Evolutionary conservation across 1,140 invertebrate genomes (phyloP), one percentile per base, ranked within the genome.

Genomic region (Pygmarrhopalites habei): DNA sequence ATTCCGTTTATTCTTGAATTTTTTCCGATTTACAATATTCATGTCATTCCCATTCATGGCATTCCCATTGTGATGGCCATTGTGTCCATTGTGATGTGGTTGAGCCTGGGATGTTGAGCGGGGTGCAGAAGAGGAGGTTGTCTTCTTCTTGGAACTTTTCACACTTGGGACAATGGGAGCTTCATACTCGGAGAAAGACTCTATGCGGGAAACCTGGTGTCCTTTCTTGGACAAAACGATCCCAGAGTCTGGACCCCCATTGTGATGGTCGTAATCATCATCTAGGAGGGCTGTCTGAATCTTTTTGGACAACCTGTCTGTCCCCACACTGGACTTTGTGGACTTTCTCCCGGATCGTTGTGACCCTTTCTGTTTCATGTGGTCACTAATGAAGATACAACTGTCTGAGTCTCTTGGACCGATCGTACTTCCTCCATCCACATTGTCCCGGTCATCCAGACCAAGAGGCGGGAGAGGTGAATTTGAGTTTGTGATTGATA

Each of bases 101-200:
- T 47, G 5, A 25, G 44, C 5, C 4, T 25, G 7, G 44, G 44
- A 47, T 10, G 7, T 47, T 35, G 32, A 25, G 4, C 28, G 14
- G 3, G 23, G 5, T 26, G 49, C 14, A 5, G 7, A 19, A 23
- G 46, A 49, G 14, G 49, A 26, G 10, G 49, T 26, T 29, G 28
- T 28, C 25, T 39, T 39, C 23, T 56, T 41, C 53, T 56, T 56
- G 5, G 10, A 3, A 55, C 23, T 55, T 28, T 56, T 39, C 5
- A 4, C 21, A 69, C 66, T 39, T 52, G 68, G 68, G 25, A 70
- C 58, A 30, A 70, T 70, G 3, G 68, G 68, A 57, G 68, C 63
- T 53, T 70, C 68, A 3, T 56, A 64, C 2, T 55, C 65, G 5
- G 59, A 60, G 51, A 67, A 65, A 1, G 62, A 67, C 41, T 69